These are phyloP conservation scores for Myanophis thanlyinensis DNA, from an alignment of 2,113 vertebrate species.

Conservation along the genomic window DNA sequence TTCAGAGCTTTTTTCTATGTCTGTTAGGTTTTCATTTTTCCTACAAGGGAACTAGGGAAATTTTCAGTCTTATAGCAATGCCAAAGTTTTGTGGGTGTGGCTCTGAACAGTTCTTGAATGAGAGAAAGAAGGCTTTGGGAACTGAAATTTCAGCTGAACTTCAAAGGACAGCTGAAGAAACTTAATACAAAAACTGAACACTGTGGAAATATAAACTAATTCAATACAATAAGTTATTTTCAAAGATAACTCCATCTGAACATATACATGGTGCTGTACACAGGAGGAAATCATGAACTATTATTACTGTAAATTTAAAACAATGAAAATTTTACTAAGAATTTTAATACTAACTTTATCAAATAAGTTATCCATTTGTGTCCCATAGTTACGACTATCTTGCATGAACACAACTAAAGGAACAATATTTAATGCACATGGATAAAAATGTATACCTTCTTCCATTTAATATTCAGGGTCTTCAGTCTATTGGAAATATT, in stretches of 20 bases:
- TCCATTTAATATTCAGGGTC: slow-evolving; percentile 83
- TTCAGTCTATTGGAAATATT: slow-evolving; percentile 77
- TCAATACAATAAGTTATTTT: background rate
- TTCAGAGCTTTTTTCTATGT: background rate
- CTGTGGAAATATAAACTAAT: background rate
- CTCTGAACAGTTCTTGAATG: background rate
- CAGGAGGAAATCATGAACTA: background rate
- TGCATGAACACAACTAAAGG: background rate
- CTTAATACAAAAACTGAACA: background rate
- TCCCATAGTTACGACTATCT: background rate
- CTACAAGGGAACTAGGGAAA: background rate
- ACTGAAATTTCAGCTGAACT: background rate
- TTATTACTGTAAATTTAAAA: background rate
- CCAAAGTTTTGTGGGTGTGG: background rate
- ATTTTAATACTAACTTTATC: background rate
- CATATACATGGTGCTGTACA: background rate
- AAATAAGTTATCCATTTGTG: background rate
- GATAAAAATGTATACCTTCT: slow-evolving; percentile 73
- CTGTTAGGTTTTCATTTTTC: background rate
- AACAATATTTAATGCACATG: background rate
- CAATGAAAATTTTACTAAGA: background rate
- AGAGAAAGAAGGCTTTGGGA: background rate
- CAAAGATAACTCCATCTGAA: background rate
- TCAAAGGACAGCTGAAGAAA: background rate
- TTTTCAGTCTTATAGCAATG: background rate